A percentile compares a stretch with the other conserved stretches of the same genome.
phyloP scores from a whole-genome alignment of 2,113 vertebrate genomes.

The Oriolus oriolus region DNA sequence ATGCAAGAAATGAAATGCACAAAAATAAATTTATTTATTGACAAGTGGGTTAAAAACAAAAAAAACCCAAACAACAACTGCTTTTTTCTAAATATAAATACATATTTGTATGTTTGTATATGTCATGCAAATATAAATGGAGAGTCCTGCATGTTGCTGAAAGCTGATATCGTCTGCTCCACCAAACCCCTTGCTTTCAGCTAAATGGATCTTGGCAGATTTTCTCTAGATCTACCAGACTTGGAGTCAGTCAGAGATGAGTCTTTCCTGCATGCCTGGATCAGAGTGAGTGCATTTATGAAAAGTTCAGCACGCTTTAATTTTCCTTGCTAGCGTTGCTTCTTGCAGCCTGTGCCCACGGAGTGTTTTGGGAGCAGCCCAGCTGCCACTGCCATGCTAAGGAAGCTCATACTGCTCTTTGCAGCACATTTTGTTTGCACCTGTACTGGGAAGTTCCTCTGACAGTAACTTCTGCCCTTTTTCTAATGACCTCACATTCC shows the following conservation, averaged over 20 bases:
- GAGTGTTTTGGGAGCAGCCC: not conserved
- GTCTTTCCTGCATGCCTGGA: not conserved
- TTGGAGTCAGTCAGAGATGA: not conserved
- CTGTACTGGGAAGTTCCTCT: not conserved
- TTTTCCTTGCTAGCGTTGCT: not conserved
- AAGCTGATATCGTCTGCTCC: not conserved
- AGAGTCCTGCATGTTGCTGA: not conserved
- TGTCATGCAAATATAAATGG: not conserved
- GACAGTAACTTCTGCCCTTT: not conserved
- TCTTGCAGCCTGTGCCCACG: not conserved
- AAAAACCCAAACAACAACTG: not conserved
- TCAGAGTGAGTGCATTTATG: not conserved
- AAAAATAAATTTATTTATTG: not conserved
- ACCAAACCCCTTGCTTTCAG: not conserved
- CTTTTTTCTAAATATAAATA: not conserved
- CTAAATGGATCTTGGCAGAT: slow-evolving; percentile 6
- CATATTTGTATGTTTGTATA: not conserved
- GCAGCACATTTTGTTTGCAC: not conserved
- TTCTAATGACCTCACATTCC: not conserved
- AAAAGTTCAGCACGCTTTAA: not conserved
- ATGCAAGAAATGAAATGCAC: not conserved
- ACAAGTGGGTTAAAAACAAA: not conserved
- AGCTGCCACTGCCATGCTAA: not conserved
- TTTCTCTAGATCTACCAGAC: not conserved
- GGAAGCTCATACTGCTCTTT: not conserved